phyloP scores from a whole-genome alignment of 2,113 vertebrate species.

The Microtus richardsoni region DNA sequence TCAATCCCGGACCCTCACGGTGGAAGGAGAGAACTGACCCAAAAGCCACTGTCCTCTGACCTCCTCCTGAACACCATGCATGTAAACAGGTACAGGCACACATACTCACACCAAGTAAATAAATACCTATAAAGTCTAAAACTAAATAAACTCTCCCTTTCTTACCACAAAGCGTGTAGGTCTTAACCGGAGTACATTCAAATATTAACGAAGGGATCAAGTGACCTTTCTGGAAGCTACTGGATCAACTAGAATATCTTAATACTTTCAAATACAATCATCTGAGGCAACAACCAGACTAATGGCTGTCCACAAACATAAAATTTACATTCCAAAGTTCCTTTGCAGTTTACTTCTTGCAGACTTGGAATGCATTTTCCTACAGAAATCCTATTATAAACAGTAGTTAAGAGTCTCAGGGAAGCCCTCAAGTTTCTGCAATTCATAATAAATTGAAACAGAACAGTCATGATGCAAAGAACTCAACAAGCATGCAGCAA shows the following conservation, averaged over 20 bases:
- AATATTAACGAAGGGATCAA: not conserved
- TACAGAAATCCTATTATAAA: constrained; percentile 38
- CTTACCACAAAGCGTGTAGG: not conserved
- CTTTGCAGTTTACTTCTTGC: constrained; percentile 16
- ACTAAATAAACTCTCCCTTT: not conserved
- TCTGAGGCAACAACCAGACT: not conserved
- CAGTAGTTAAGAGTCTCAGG: constrained; percentile 14
- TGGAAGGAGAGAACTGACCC: not conserved
- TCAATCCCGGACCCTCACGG: not conserved
- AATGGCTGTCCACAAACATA: not conserved
- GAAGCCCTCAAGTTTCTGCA: not conserved
- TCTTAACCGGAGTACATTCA: constrained; percentile 26
- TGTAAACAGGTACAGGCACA: not conserved
- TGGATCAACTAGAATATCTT: not conserved
- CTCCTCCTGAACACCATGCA: too few species aligned
- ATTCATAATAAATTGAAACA: constrained; percentile 10
- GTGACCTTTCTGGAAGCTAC: constrained; percentile 1
- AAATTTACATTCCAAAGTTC: constrained; percentile 47
- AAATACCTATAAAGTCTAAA: not conserved
- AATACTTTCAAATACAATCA: constrained; percentile 38
- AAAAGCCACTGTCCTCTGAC: too few species aligned
- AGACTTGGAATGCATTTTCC: not conserved
- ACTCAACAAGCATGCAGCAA: not conserved
- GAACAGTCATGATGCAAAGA: not conserved
- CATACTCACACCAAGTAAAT: not conserved